Evolutionary conservation across 1,140 invertebrate genomes (phyloP), one percentile per base, ranked within the genome.

Genomic region (Macrotrachela quadricornifera): DNA sequence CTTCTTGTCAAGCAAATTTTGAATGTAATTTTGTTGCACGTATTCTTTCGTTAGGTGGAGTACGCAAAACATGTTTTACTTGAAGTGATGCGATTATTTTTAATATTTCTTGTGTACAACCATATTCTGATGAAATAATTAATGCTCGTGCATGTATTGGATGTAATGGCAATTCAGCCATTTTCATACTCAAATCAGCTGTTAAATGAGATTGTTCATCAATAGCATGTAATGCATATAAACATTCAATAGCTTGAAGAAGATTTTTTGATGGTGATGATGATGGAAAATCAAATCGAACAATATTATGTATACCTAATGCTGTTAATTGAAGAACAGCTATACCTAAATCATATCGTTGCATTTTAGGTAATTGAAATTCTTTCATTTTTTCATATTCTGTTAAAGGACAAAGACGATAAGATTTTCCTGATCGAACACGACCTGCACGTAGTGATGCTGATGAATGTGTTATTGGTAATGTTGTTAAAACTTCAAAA

Each of bases 321-420:
- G 90, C 86, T 73, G 96, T 95, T 10, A 99, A 64, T 64, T 91
- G 86, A 2, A 99, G 66, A 44, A 97, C 75, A 4, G 83, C 80
- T 1, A 78, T 75, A 10, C 83, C 80, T 46, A 97, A 70, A 63
- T 91, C 85, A 46, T 78, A 81, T 21, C 94, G 67, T 58, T 85
- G 82, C 76, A 97, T 90, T 73, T 97, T 90, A 0, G 91, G 88
- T 6, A 83, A 78, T 0, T 81, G 82, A 16, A 76, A 73, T 30
- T 40, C 43, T 0, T 76, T 67, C 10, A 96, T 62, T 51, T 80
- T 78, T 1, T 78, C 64, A 63, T 76, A 91, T 30, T 81, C 79
- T 40, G 68, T 61, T 68, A 96, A 85, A 14, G 75, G 69, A 59
- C 75, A 77, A 1, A 77, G 57, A 49, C 75, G 68, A 63, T 74